A percentile compares a stretch with the other conserved stretches of the same genome.
Evolutionary conservation across 2,113 vertebrate species (phyloP).

Genomic region (Megaceryle maxima): DNA sequence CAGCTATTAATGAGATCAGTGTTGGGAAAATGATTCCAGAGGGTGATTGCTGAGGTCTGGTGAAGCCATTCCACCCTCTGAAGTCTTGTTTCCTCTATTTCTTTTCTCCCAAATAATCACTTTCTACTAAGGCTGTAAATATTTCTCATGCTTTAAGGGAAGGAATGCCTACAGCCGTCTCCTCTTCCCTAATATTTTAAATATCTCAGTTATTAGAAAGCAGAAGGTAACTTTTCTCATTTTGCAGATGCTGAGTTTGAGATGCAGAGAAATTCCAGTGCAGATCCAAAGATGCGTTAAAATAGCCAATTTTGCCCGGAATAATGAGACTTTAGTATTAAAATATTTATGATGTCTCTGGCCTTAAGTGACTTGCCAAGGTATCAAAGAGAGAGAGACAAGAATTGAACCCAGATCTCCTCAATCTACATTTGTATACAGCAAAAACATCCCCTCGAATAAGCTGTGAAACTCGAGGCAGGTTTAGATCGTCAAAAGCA

Average conservation of each 20-base stretch:
- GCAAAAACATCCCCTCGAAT: background rate
- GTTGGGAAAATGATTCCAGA: background rate
- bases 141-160: background rate
- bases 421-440: background rate
- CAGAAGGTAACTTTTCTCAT: background rate
- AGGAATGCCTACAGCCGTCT: background rate
- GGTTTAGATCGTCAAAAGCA: background rate
- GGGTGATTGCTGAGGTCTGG: background rate
- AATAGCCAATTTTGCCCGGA: background rate
- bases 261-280: background rate
- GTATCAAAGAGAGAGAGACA: background rate
- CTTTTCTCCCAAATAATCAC: background rate
- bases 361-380: background rate
- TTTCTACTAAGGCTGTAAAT: background rate
- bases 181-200: background rate
- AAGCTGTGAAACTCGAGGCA: background rate
- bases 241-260: background rate
- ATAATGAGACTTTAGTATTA: background rate
- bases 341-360: background rate
- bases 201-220: background rate
- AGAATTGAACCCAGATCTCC: background rate
- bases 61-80: background rate
- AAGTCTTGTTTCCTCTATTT: background rate
- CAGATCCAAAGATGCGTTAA: background rate
- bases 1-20: background rate